Percentiles rank a stretch among this genome's conserved stretches.
Conservation (phyloP, 1,140 invertebrate genomes). For the Aphaenogaster rudis region DNA sequence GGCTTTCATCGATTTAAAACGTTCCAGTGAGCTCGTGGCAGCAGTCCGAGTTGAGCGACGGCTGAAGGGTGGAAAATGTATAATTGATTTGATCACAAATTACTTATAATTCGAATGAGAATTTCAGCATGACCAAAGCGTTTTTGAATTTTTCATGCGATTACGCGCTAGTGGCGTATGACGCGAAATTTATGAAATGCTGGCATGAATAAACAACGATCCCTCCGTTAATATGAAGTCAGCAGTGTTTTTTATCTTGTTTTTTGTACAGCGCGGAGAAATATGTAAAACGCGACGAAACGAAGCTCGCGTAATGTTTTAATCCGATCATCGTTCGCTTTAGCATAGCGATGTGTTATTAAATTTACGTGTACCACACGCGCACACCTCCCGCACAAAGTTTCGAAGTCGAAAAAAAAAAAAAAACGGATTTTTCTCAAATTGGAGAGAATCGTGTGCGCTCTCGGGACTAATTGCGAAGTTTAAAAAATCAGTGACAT, state of each 20-base stretch:
- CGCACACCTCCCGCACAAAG: neutral
- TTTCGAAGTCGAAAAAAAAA: constrained; percentile 15
- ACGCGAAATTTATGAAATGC: constrained; percentile 57
- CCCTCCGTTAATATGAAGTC: constrained; percentile 43
- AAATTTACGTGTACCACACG: constrained; percentile 45
- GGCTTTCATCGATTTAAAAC: constrained; percentile 59
- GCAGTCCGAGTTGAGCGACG: neutral
- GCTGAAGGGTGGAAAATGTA: constrained; percentile 28
- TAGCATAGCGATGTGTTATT: constrained; percentile 55
- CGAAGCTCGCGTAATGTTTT: constrained; percentile 60
- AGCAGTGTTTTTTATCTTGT: constrained; percentile 34
- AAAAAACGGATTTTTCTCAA: constrained; percentile 7
- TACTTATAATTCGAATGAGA: constrained; percentile 44
- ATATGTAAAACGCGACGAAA: constrained; percentile 55
- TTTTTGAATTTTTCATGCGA: constrained; percentile 37
- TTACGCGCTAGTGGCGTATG: constrained; percentile 6
- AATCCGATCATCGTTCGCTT: constrained; percentile 50
- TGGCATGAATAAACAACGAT: constrained; percentile 54
- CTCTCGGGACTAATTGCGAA: constrained; percentile 13
- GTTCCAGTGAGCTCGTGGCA: neutral
- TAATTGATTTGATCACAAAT: constrained; percentile 47
- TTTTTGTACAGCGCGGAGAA: constrained; percentile 41
- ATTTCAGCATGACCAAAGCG: constrained; percentile 18
- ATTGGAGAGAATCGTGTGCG: constrained; percentile 27
- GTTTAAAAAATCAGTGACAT: constrained; percentile 11